Evolutionary conservation across 2,113 vertebrate species (phyloP), one percentile per base, ranked within the genome.

Genomic region (Pseudonaja textilis): DNA sequence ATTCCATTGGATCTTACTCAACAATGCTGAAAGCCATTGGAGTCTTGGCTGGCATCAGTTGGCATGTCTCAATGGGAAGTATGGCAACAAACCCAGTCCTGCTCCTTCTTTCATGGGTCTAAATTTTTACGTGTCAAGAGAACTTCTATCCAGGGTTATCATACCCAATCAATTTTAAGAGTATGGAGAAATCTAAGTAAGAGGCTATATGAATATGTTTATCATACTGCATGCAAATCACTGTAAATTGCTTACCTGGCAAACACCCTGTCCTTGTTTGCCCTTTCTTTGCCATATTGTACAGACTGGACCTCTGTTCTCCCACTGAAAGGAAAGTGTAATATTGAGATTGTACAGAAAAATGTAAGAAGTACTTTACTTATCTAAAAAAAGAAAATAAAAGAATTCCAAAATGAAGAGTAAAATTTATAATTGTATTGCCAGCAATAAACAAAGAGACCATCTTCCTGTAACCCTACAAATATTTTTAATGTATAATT

Each of bases 211-310:
- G 50, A 29, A 16, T 34, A n/a, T 7, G 25, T 26, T 55, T 86
- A 22, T 39, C 9, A 86, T 81, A 18, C 18, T 50, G 4, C 12
- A 56, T 29, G 89, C 29, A 11, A 90, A 47, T 39, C 93, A 94
- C 0, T 56, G 14, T 91, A 45, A 94, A 81, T 69, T 88, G 92
- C 95, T 97, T 98, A 99, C 99, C 99, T 99, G 96, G 99, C 99
- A 97, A 99, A 99, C 85, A 99, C 98, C 94, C 99, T 96, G 97
- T 99, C 98, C 97, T 99, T 99, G 97, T 99, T 98, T 96, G 99
- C 99, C 95, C 99, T 99, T 97, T 99, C 99, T 98, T 99, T 99
- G 92, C 99, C 99, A 97, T 99, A 99, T 97, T 99, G 99, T 94
- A 99, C 99, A 96, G 99, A 99, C 94, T 99, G 99, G 88, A 99